phyloP scores from a whole-genome alignment of 2,797 vertebrate genomes.

The Eremophila alpestris region DNA sequence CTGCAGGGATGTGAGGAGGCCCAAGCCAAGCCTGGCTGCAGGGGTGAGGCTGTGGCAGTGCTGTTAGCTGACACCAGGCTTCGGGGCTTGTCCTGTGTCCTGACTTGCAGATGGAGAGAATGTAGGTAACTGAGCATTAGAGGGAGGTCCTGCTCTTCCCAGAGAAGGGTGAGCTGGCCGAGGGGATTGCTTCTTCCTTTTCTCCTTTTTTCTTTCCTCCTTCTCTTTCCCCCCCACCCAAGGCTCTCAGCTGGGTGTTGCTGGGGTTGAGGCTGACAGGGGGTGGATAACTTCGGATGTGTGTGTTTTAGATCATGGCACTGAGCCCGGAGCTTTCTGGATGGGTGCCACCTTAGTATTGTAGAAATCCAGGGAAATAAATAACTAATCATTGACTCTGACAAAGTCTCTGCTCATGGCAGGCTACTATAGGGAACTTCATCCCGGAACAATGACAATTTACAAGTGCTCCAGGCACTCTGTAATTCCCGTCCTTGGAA shows the following conservation, averaged over 20 bases:
- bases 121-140: not conserved
- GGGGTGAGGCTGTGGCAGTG: not conserved
- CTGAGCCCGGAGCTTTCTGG: not conserved
- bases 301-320: not conserved
- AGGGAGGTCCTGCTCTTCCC: not conserved
- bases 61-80: fast-evolving
- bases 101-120: too few relatives aligned
- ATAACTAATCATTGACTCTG: not conserved
- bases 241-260: not conserved
- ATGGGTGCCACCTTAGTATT: not conserved
- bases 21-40: not conserved
- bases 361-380: constrained; percentile 5
- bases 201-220: not conserved
- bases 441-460: not conserved
- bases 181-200: not conserved
- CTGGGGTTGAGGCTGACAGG: not conserved
- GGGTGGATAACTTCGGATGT: not conserved
- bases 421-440: not conserved
- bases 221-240: not conserved
- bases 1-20: not conserved
- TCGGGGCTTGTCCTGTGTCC: not conserved
- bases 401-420: not conserved
- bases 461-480: not conserved
- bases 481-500: not conserved
- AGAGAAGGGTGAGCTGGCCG: not conserved